Conservation (phyloP, 2,888 invertebrate genomes). For the Zeuzera pyrina region DNA sequence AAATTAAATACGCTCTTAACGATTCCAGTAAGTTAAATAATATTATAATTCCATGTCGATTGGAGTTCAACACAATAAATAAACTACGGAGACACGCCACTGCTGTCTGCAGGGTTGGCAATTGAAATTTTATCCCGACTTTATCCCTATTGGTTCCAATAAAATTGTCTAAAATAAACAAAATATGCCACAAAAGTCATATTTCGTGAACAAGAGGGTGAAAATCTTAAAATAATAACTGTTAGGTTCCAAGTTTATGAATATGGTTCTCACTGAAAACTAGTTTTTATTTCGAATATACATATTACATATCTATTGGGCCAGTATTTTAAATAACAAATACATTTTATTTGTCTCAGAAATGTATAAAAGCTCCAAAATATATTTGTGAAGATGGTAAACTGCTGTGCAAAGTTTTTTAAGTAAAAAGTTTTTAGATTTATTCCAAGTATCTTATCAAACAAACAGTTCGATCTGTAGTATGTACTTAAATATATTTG, state of each 20-base stretch:
- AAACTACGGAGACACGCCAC: conserved; percentile 52
- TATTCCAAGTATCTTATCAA: too few relatives aligned
- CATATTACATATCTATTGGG: too few relatives aligned
- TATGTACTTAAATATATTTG: too few relatives aligned
- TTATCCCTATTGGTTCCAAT: conserved; percentile 56
- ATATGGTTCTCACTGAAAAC: conserved; percentile 13
- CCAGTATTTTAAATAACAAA: too few relatives aligned
- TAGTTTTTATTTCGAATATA: too few relatives aligned
- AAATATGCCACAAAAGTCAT: conserved; percentile 29
- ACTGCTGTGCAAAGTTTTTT: too few relatives aligned
- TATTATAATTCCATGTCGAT: conserved; percentile 32
- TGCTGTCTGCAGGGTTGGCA: conserved; percentile 61
- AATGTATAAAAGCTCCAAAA: too few relatives aligned
- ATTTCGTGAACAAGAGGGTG: conserved; percentile 17
- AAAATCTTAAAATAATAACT: conserved; percentile 47
- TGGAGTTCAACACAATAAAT: conserved; percentile 60
- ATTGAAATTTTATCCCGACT: conserved; percentile 69
- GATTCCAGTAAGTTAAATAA: conserved; percentile 25
- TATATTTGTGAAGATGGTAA: too few relatives aligned
- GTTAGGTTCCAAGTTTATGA: conserved; percentile 29
- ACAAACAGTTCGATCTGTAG: too few relatives aligned
- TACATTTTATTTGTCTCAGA: too few relatives aligned
- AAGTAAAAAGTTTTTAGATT: too few relatives aligned
- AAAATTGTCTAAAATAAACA: conserved; percentile 61
- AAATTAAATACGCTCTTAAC: conserved; percentile 8